These are phyloP conservation scores for Himalopsyche japonica DNA, from an alignment of 2,888 invertebrate species.

Conservation along the genomic window DNA sequence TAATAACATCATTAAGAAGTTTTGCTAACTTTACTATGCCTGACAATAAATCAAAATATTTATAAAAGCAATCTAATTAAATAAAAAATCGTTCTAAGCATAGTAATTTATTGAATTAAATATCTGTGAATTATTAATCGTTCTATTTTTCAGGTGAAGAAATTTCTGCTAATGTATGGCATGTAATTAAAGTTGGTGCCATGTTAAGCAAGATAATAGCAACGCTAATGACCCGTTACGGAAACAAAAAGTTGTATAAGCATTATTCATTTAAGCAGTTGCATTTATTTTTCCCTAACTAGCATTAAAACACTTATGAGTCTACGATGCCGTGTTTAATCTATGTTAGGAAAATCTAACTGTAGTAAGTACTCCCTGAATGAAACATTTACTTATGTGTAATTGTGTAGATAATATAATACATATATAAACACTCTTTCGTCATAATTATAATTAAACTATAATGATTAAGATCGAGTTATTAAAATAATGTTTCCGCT, in stretches of 20 bases:
- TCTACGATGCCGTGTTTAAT: not conserved
- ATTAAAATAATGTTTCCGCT: too few relatives aligned
- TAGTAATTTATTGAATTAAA: not conserved
- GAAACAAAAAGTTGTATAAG: not conserved
- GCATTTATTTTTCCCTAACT: not conserved
- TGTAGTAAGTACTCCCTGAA: too few relatives aligned
- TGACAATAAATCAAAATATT: too few relatives aligned
- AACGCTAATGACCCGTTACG: not conserved
- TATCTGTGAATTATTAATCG: not conserved
- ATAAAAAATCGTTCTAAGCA: too few relatives aligned
- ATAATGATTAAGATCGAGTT: too few relatives aligned
- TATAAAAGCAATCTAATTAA: too few relatives aligned
- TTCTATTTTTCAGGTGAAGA: not conserved
- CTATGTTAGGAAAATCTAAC: not conserved
- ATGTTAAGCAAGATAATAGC: not conserved
- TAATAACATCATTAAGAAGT: too few relatives aligned
- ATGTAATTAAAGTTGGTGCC: not conserved
- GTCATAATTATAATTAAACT: too few relatives aligned
- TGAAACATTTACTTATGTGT: too few relatives aligned
- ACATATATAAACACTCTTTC: too few relatives aligned
- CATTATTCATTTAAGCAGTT: not conserved
- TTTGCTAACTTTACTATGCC: too few relatives aligned
- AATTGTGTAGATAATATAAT: too few relatives aligned
- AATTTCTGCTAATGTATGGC: not conserved
- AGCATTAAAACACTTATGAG: not conserved